Evolutionary conservation across 2,888 invertebrate genomes (phyloP).

Genomic region (Heliconius ethilla): DNA sequence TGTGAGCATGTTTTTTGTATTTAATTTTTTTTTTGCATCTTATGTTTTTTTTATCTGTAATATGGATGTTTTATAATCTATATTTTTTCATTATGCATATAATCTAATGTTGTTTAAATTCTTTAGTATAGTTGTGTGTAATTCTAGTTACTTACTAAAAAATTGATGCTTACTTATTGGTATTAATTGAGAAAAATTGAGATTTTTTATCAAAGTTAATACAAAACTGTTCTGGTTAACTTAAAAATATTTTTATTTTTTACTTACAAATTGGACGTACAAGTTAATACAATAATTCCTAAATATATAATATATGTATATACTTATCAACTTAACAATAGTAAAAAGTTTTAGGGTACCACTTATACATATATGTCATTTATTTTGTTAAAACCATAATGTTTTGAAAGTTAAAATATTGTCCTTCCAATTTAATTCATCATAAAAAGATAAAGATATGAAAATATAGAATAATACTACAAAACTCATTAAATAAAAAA

Average conservation of each 20-base stretch:
- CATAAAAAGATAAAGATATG: not conserved
- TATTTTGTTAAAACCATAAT: not conserved
- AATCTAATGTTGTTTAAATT: conserved; percentile 1
- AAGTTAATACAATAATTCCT: not conserved
- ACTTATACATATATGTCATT: too few relatives aligned
- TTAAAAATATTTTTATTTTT: not conserved
- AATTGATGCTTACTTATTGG: not conserved
- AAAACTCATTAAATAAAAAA: not conserved
- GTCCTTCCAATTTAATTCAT: conserved; percentile 14
- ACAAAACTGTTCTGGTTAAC: conserved; percentile 2
- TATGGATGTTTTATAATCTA: not conserved
- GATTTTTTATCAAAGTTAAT: not conserved
- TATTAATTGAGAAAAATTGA: not conserved
- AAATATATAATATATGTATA: not conserved
- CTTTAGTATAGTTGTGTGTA: not conserved
- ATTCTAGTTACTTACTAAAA: not conserved
- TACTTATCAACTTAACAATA: not conserved
- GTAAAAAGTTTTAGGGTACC: not conserved
- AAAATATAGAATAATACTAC: not conserved
- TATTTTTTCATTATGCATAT: conserved; percentile 11
- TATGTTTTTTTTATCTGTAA: not conserved
- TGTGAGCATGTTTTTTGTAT: not conserved
- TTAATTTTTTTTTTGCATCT: too few relatives aligned
- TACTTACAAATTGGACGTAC: not conserved
- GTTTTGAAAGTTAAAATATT: not conserved